phyloP scores from a whole-genome alignment of 2,888 invertebrate species.

The Calameuta filiformis region DNA sequence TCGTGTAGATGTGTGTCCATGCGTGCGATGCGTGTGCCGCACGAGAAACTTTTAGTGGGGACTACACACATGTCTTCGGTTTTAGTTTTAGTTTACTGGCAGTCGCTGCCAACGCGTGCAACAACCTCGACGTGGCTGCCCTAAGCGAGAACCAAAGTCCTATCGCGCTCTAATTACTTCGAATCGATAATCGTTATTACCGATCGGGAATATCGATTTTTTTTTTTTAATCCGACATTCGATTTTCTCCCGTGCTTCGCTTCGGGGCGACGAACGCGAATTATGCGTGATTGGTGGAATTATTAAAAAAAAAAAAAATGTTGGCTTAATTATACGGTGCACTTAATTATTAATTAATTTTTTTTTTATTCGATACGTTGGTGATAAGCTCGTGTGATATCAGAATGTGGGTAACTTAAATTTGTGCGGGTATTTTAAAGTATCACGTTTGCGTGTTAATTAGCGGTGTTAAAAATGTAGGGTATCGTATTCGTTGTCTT shows the following conservation, averaged over 20 bases:
- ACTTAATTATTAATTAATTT: neutral
- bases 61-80: slow-evolving; percentile 61
- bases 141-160: neutral
- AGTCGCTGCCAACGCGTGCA: slow-evolving; percentile 36
- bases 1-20: slow-evolving; percentile 15
- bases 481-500: neutral
- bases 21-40: slow-evolving; percentile 9
- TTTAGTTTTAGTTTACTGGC: slow-evolving; percentile 61
- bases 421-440: neutral
- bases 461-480: neutral
- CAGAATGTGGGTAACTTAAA: neutral
- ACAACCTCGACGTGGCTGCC: slow-evolving; percentile 13
- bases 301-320: neutral
- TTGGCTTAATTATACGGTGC: neutral
- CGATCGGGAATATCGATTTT: neutral
- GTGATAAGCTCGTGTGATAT: neutral
- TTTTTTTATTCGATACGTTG: neutral
- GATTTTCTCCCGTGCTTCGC: neutral
- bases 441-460: neutral
- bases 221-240: neutral
- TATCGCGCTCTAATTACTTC: neutral
- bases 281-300: neutral
- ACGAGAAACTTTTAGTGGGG: slow-evolving; percentile 34
- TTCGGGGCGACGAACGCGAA: neutral
- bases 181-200: neutral